Evolutionary conservation across 2,888 invertebrate species (phyloP).

Genomic region (Stratiomys singularior): DNA sequence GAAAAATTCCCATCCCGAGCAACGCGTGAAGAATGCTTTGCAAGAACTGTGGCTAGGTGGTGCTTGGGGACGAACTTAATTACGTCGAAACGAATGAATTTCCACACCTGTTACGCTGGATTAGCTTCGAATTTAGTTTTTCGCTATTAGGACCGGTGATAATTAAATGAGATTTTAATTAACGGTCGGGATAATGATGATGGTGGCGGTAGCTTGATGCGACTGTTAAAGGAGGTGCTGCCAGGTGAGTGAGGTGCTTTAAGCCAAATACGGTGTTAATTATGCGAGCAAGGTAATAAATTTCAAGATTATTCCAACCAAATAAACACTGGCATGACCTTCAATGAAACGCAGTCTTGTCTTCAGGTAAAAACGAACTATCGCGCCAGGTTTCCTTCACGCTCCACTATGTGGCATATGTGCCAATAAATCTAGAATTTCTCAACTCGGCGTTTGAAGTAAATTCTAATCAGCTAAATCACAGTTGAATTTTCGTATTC

Average conservation of each 20-base stretch:
- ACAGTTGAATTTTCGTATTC: too few relatives aligned
- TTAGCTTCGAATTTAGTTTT: constrained; percentile 29
- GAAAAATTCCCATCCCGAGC: not conserved
- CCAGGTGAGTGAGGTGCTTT: not conserved
- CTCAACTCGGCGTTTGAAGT: too few relatives aligned
- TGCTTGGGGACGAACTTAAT: constrained; percentile 41
- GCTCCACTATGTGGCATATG: too few relatives aligned
- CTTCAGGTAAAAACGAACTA: too few relatives aligned
- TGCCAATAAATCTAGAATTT: too few relatives aligned
- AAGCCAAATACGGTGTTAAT: too few relatives aligned
- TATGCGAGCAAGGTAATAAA: too few relatives aligned
- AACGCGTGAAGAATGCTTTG: not conserved
- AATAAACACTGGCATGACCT: too few relatives aligned
- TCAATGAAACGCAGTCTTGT: too few relatives aligned
- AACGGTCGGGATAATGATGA: constrained; percentile 24
- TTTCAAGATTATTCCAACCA: too few relatives aligned
- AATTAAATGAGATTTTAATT: constrained; percentile 46
- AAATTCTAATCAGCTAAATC: too few relatives aligned
- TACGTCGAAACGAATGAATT: constrained; percentile 45
- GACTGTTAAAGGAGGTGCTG: not conserved
- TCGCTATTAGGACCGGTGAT: constrained; percentile 27
- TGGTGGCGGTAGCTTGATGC: constrained; percentile 3
- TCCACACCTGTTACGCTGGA: constrained; percentile 43
- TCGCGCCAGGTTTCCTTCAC: too few relatives aligned
- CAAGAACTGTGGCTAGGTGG: not conserved